Conservation (phyloP, 2,797 vertebrate genomes). For the Pelochelys cantorii region DNA sequence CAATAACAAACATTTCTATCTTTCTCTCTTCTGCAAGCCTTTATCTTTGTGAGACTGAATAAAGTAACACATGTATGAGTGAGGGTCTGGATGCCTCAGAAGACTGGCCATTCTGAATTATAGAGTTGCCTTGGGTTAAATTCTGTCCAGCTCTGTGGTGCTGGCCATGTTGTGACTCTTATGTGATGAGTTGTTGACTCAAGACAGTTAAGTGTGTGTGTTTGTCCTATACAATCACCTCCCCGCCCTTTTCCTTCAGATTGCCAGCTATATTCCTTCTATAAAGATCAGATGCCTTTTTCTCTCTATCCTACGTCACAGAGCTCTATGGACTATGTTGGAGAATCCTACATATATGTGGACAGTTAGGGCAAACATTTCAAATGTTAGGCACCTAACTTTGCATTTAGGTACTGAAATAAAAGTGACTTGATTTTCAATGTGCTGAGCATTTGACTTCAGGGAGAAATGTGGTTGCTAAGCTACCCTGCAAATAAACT, state of each 20-base stretch:
- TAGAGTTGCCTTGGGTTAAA: constrained; percentile 20
- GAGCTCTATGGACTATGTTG: not conserved
- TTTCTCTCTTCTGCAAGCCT: constrained; percentile 25
- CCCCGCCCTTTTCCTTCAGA: constrained; percentile 16
- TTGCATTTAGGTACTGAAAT: not conserved
- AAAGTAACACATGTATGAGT: not conserved
- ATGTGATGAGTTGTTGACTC: constrained; percentile 18
- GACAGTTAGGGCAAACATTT: not conserved
- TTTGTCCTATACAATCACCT: not conserved
- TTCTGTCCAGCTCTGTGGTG: not conserved
- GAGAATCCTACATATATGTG: not conserved
- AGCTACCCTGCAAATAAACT: not conserved
- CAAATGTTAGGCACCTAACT: not conserved
- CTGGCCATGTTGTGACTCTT: not conserved
- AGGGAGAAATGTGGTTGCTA: not conserved
- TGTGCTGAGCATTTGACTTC: not conserved
- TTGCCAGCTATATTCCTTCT: not conserved
- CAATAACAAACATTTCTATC: not conserved
- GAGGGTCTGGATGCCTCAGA: not conserved
- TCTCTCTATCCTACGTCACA: constrained; percentile 40
- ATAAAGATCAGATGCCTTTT: constrained; percentile 39
- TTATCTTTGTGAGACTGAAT: constrained; percentile 22
- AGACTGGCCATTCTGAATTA: constrained; percentile 23
- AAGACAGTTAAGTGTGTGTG: not conserved
- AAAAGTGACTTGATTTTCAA: constrained; percentile 11